phyloP scores from a whole-genome alignment of 2,113 vertebrate genomes.

The Globicephala melas region DNA sequence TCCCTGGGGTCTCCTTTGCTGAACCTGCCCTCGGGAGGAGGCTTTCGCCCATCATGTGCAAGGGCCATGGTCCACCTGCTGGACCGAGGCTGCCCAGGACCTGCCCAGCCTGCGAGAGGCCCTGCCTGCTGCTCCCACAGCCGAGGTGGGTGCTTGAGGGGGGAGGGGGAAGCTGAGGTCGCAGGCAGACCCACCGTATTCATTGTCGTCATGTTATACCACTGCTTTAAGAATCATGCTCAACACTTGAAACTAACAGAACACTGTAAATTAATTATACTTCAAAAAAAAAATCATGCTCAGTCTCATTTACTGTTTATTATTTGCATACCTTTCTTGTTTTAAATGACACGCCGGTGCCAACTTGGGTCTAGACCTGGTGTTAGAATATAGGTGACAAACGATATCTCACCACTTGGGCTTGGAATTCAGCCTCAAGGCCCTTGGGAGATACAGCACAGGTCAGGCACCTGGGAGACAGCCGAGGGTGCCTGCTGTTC shows the following conservation, averaged over 20 bases:
- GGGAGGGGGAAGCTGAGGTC: fast-evolving
- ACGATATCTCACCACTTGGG: not conserved
- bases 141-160: fast-evolving
- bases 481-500: no score
- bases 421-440: not conserved
- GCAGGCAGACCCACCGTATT: not conserved
- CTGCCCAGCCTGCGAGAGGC: not conserved
- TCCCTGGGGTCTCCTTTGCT: not conserved
- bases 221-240: not conserved
- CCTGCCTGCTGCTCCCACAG: fast-evolving
- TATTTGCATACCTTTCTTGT: not conserved
- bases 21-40: not conserved
- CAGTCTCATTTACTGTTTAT: not conserved
- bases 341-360: not conserved
- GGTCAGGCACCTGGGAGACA: not conserved
- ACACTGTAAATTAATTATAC: fast-evolving
- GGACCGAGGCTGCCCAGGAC: not conserved
- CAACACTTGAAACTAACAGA: not conserved
- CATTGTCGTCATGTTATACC: fast-evolving
- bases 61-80: not conserved
- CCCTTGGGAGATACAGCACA: not conserved
- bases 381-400: not conserved
- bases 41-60: fast-evolving
- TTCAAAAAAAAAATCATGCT: not conserved
- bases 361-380: not conserved